Evolutionary conservation across 2,797 vertebrate species (phyloP).

Genomic region (Chloroceryle amazona): DNA sequence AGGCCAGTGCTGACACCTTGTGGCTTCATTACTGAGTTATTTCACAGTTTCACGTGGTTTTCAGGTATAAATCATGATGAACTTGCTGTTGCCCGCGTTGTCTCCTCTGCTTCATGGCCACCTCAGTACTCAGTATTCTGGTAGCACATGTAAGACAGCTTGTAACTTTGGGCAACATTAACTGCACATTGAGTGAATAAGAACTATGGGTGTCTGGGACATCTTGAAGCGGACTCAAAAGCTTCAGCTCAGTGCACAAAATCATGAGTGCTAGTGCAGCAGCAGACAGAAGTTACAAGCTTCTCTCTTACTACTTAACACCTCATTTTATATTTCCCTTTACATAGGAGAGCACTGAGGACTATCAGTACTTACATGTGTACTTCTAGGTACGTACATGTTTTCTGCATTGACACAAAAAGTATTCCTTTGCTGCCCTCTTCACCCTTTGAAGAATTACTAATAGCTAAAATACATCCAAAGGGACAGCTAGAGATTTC

Average conservation of each 20-base stretch:
- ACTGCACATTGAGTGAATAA: not conserved
- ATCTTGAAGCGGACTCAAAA: not conserved
- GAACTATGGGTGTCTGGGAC: not conserved
- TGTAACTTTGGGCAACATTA: not conserved
- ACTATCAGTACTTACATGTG: fast-evolving
- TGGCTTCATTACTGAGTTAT: not conserved
- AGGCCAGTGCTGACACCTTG: slow-evolving; percentile 51
- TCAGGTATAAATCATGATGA: not conserved
- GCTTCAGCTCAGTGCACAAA: not conserved
- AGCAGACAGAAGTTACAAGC: not conserved
- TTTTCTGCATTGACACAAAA: not conserved
- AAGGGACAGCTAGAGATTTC: not conserved
- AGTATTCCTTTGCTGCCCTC: not conserved
- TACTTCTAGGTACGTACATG: not conserved
- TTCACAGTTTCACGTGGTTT: not conserved
- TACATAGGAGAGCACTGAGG: not conserved
- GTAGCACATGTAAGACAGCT: fast-evolving
- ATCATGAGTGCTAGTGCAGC: not conserved
- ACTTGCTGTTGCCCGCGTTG: not conserved
- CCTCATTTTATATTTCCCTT: not conserved
- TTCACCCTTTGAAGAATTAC: not conserved
- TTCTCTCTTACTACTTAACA: not conserved
- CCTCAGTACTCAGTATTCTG: not conserved
- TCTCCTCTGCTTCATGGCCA: not conserved
- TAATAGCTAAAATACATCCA: not conserved